A percentile compares a stretch with the other conserved stretches of the same genome.
Conservation (phyloP, 2,797 vertebrate species). For the Ptychobarbus kaznakovi region DNA sequence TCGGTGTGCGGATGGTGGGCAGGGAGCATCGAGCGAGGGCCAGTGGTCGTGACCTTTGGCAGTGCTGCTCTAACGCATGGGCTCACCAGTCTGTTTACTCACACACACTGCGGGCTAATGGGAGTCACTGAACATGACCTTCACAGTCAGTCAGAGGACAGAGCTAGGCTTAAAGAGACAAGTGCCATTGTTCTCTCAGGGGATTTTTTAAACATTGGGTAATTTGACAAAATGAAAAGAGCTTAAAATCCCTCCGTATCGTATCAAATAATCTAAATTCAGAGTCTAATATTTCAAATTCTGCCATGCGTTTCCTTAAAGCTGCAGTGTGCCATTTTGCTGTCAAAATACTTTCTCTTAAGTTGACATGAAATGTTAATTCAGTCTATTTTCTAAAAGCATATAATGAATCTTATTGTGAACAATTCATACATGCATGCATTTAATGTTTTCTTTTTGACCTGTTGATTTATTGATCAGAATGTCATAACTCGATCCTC, state of each 20-base stretch:
- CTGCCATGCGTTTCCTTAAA: conserved; percentile 14
- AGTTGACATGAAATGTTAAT: background rate
- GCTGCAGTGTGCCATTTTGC: conserved; percentile 8
- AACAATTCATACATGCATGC: background rate
- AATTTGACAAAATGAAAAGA: conserved; percentile 22
- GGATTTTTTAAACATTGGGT: conserved; percentile 7
- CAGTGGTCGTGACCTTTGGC: conserved; percentile 57
- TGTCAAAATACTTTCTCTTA: background rate
- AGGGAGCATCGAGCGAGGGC: conserved; percentile 15
- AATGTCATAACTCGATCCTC: background rate
- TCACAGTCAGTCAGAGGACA: conserved; percentile 56
- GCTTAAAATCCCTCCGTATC: conserved; percentile 7
- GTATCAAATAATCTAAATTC: conserved; percentile 34
- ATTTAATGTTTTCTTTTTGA: background rate
- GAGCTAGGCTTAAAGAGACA: conserved; percentile 55
- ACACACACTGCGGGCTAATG: conserved; percentile 59
- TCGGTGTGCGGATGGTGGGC: conserved; percentile 13
- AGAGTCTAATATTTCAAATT: conserved; percentile 6
- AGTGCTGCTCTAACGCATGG: conserved; percentile 33
- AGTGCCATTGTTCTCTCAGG: conserved; percentile 39
- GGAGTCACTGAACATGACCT: conserved; percentile 57
- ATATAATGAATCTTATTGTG: background rate
- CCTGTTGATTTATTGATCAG: background rate
- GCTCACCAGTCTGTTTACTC: conserved; percentile 59
- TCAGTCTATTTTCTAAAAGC: conserved; percentile 5